These are phyloP conservation scores for Mesopsocus fuscifrons DNA, from an alignment of 2,888 invertebrate species.

Conservation along the genomic window DNA sequence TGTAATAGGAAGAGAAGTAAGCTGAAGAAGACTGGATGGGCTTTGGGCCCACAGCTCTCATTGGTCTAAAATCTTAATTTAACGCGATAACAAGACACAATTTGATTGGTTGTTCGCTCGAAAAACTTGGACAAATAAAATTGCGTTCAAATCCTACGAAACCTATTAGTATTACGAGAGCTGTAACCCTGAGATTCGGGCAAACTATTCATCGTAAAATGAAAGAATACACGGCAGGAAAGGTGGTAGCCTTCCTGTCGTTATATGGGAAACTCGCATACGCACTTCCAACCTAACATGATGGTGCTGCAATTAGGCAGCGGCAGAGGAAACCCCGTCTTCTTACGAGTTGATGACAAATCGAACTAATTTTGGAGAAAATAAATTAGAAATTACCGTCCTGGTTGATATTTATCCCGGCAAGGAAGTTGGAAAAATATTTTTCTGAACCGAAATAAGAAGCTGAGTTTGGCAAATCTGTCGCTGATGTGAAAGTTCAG, in stretches of 20 bases:
- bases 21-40: too few species aligned
- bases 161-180: constrained; percentile 10
- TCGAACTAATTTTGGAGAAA: constrained; percentile 9
- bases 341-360: constrained; percentile 2
- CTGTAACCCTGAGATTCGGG: constrained; percentile 7
- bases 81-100: neutral
- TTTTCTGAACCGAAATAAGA: too few species aligned
- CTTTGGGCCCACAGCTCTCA: too few species aligned
- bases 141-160: constrained; percentile 8
- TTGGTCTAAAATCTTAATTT: constrained; percentile 5
- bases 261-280: too few species aligned
- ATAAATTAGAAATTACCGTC: constrained; percentile 10
- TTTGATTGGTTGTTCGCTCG: neutral
- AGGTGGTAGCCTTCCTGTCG: too few species aligned
- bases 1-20: too few species aligned
- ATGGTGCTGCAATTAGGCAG: too few species aligned
- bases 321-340: neutral
- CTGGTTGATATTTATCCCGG: constrained; percentile 8
- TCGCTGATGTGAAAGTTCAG: too few species aligned
- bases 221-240: neutral
- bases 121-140: constrained; percentile 1
- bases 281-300: too few species aligned
- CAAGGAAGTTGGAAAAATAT: too few species aligned
- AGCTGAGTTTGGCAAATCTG: too few species aligned
- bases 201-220: neutral